phyloP scores from a whole-genome alignment of 92 coral and sea anemone species.

The Plumapathes pennacea region DNA sequence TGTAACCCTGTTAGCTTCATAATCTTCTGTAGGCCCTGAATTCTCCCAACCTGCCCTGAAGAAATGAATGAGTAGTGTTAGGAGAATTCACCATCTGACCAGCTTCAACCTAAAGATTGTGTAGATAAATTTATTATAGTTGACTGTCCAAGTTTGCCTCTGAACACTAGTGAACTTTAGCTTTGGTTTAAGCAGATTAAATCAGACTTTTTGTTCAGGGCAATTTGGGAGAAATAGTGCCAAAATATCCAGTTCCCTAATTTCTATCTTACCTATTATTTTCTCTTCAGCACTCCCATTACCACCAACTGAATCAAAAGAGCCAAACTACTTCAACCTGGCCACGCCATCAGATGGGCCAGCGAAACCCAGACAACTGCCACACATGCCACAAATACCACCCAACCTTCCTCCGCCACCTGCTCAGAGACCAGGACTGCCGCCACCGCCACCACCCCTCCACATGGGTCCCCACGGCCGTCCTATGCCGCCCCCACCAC shows the following conservation, averaged over 20 bases:
- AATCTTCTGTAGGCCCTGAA: too few species aligned
- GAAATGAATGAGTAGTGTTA: too few species aligned
- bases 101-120: too few species aligned
- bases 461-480: slow-evolving; percentile 39
- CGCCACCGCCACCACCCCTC: slow-evolving; percentile 83
- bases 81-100: too few species aligned
- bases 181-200: too few species aligned
- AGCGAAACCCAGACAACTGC: slow-evolving; percentile 38
- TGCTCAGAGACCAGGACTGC: slow-evolving; percentile 61
- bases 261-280: background rate
- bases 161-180: too few species aligned
- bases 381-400: slow-evolving; percentile 59
- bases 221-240: too few species aligned
- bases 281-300: slow-evolving; percentile 76
- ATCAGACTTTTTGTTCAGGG: too few species aligned
- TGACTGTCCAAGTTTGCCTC: too few species aligned
- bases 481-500: slow-evolving; percentile 70
- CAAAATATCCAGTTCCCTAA: background rate
- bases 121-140: too few species aligned
- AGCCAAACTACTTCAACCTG: slow-evolving; percentile 89
- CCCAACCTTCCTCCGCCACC: slow-evolving; percentile 78
- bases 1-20: background rate
- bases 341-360: slow-evolving; percentile 51
- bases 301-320: slow-evolving; percentile 78
- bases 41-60: too few species aligned